These are phyloP conservation scores for Varanus komodoensis DNA, from an alignment of 2,113 vertebrate species.

Conservation along the genomic window DNA sequence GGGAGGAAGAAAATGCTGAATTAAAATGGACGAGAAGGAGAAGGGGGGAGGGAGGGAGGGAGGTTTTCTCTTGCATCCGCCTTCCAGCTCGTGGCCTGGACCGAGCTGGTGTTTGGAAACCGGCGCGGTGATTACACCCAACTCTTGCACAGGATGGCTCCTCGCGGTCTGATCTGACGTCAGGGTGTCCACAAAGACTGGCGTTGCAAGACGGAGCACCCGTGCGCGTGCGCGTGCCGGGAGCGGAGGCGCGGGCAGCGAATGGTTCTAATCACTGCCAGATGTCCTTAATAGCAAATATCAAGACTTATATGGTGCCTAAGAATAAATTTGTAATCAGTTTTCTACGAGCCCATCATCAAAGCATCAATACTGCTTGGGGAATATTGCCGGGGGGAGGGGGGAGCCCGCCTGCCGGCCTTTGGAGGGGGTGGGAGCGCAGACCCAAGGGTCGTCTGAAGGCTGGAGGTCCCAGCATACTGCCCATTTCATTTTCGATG, in stretches of 20 bases:
- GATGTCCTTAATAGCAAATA: constrained; percentile 88
- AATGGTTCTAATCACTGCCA: constrained; percentile 87
- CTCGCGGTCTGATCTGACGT: constrained; percentile 88
- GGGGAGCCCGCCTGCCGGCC: background rate
- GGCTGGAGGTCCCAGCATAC: fast-evolving
- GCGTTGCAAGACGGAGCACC: constrained; percentile 77
- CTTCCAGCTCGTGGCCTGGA: constrained; percentile 74
- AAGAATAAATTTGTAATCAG: constrained; percentile 85
- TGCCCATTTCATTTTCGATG: background rate
- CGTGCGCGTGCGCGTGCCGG: constrained; percentile 49
- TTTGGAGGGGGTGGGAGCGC: background rate
- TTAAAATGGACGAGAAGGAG: background rate
- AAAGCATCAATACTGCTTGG: constrained; percentile 70
- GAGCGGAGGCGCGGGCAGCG: constrained; percentile 77
- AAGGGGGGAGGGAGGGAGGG: too few species aligned
- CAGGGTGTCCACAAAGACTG: constrained; percentile 80
- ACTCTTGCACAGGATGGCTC: constrained; percentile 82
- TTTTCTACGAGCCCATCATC: constrained; percentile 76
- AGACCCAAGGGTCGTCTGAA: background rate
- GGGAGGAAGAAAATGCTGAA: background rate
- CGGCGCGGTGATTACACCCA: constrained; percentile 80
- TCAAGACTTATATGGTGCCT: constrained; percentile 80
- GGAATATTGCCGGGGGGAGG: constrained; percentile 45
- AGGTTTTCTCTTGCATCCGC: constrained; percentile 23
- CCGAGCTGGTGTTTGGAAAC: constrained; percentile 69